Conservation (phyloP, 2,797 vertebrate genomes). For the Cuniculus paca region DNA sequence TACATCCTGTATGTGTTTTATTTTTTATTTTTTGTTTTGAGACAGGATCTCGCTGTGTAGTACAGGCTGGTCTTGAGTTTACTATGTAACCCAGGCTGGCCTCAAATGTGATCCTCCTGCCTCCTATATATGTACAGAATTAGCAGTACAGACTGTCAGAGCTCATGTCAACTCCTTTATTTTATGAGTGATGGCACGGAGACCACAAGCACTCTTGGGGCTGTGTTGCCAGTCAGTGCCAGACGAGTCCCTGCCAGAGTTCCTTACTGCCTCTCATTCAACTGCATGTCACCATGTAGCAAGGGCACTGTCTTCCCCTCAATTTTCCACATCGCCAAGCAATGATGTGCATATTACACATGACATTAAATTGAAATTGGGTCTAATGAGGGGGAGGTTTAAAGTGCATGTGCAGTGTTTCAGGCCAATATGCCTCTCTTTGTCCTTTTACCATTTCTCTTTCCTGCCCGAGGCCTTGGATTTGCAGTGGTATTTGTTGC, state of each 20-base stretch:
- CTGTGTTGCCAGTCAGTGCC: neutral
- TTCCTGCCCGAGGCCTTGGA: neutral
- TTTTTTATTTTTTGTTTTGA: too few species aligned
- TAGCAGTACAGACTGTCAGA: neutral
- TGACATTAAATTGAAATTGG: neutral
- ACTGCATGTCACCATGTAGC: neutral
- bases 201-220: neutral
- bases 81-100: too few species aligned
- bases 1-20: too few species aligned
- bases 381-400: neutral
- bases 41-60: too few species aligned
- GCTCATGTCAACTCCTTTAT: neutral
- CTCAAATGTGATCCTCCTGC: neutral
- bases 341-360: neutral
- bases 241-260: neutral
- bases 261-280: neutral
- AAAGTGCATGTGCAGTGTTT: neutral
- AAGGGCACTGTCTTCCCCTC: neutral
- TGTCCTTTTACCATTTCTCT: neutral
- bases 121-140: neutral
- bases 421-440: neutral
- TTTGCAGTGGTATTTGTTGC: neutral
- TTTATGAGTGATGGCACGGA: neutral
- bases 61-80: too few species aligned
- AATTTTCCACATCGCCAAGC: neutral